Percentiles rank a stretch among this genome's conserved stretches.
These are phyloP conservation scores for Rhadinocentrus ornatus DNA, from an alignment of 2,797 vertebrate species.

Conservation along the genomic window DNA sequence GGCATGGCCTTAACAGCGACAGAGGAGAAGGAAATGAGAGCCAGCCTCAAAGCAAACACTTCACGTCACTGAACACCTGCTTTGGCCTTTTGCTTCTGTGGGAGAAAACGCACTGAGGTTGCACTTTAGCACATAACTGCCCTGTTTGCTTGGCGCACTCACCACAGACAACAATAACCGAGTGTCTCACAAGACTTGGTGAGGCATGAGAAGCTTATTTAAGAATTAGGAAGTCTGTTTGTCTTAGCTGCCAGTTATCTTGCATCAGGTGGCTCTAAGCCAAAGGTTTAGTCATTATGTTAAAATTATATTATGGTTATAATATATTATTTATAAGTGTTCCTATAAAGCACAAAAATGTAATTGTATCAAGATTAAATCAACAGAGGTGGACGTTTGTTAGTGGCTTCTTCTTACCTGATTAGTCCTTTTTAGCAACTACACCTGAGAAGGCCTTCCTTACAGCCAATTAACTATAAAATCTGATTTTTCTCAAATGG, in stretches of 20 bases:
- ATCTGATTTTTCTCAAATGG: no score
- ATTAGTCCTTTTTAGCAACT: no score
- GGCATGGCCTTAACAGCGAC: constrained; percentile 51
- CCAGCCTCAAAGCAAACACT: constrained; percentile 68
- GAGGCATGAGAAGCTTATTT: constrained; percentile 63
- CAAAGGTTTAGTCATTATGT: constrained; percentile 40
- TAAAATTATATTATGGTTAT: constrained; percentile 20
- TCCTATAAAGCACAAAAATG: background rate
- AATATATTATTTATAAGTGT: no score
- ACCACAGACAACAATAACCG: constrained; percentile 71
- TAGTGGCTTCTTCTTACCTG: no score
- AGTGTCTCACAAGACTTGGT: constrained; percentile 64
- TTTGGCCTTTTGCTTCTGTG: constrained; percentile 65
- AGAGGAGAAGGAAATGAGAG: constrained; percentile 60
- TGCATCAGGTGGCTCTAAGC: constrained; percentile 48
- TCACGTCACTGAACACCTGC: constrained; percentile 78
- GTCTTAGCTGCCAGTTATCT: constrained; percentile 66
- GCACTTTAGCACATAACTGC: constrained; percentile 66
- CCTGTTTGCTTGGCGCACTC: constrained; percentile 60
- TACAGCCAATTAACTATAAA: no score
- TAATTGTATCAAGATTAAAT: background rate
- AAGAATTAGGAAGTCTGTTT: constrained; percentile 70
- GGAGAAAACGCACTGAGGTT: constrained; percentile 63
- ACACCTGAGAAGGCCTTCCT: no score
- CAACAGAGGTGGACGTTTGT: background rate